phyloP scores from a whole-genome alignment of 2,888 invertebrate species.

The Acleris sparsana region DNA sequence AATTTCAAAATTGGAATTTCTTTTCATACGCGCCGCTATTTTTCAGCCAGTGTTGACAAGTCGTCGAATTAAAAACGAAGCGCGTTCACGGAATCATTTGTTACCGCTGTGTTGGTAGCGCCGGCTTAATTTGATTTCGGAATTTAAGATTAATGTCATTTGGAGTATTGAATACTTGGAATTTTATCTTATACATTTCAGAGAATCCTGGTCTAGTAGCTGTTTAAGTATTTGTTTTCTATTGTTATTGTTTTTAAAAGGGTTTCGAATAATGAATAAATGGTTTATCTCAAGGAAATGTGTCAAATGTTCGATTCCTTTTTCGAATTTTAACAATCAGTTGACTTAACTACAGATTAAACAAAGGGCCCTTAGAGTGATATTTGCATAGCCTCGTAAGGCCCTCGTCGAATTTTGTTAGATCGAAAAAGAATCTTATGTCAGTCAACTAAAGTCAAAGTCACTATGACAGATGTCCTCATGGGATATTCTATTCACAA shows the following conservation, averaged over 20 bases:
- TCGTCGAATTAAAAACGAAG: conserved; percentile 29
- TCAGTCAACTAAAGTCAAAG: too few species aligned
- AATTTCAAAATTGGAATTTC: too few species aligned
- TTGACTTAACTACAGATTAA: too few species aligned
- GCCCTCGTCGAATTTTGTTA: too few species aligned
- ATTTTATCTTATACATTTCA: conserved; percentile 28
- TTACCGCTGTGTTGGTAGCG: conserved; percentile 4
- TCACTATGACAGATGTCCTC: too few species aligned
- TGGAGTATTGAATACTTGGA: conserved; percentile 13
- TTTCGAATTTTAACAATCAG: too few species aligned
- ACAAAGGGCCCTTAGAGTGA: too few species aligned
- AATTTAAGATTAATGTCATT: conserved; percentile 31
- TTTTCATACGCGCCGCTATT: not conserved
- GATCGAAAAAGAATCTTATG: too few species aligned
- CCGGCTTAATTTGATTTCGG: conserved; percentile 27
- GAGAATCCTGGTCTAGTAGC: conserved; percentile 37
- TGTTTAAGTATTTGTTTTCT: conserved; percentile 34
- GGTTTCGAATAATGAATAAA: conserved; percentile 2
- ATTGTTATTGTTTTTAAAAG: conserved; percentile 27
- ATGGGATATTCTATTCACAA: too few species aligned
- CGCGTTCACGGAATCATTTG: conserved; percentile 20
- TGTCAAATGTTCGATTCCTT: too few species aligned
- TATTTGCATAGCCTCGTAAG: too few species aligned
- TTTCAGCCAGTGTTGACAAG: conserved; percentile 12
- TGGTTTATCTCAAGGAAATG: too few species aligned